These are phyloP conservation scores for Xiphophorus maculatus DNA, from an alignment of 2,113 vertebrate genomes.

Conservation along the genomic window DNA sequence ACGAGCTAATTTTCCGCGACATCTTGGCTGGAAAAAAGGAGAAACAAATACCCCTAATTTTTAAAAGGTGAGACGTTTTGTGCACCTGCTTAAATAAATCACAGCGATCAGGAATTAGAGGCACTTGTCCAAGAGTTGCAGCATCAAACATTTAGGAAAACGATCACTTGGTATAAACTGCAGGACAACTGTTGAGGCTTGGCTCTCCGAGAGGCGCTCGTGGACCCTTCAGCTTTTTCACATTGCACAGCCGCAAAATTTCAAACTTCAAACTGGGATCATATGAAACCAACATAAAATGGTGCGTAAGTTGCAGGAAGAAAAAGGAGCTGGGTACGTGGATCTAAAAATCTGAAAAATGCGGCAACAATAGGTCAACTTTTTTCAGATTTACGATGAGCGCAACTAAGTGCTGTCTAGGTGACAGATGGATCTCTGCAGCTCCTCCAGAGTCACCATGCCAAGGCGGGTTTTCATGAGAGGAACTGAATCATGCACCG, in stretches of 20 bases:
- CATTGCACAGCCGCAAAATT: background rate
- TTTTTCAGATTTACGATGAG: too few species aligned
- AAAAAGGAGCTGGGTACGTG: too few species aligned
- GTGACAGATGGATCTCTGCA: background rate
- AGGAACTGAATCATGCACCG: too few species aligned
- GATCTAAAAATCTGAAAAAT: background rate
- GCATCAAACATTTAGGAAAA: too few species aligned
- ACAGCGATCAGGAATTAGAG: too few species aligned
- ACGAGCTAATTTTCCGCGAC: slow-evolving; percentile 97
- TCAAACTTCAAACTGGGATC: background rate
- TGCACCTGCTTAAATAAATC: background rate
- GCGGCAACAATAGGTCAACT: background rate
- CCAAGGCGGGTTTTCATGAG: background rate
- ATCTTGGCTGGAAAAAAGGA: slow-evolving; percentile 92
- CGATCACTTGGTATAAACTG: slow-evolving; percentile 14
- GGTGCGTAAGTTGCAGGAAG: background rate
- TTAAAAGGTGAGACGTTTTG: slow-evolving; percentile 6
- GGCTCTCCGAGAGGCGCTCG: background rate
- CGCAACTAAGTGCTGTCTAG: background rate
- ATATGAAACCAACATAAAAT: background rate
- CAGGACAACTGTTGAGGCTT: slow-evolving; percentile 42
- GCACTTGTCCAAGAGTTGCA: too few species aligned
- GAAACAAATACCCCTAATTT: slow-evolving; percentile 70
- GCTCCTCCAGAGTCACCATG: background rate
- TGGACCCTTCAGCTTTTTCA: background rate